Percentiles rank a stretch among this genome's conserved stretches.
These are phyloP conservation scores for Troilus luridus DNA, from an alignment of 2,888 invertebrate species.

Conservation along the genomic window DNA sequence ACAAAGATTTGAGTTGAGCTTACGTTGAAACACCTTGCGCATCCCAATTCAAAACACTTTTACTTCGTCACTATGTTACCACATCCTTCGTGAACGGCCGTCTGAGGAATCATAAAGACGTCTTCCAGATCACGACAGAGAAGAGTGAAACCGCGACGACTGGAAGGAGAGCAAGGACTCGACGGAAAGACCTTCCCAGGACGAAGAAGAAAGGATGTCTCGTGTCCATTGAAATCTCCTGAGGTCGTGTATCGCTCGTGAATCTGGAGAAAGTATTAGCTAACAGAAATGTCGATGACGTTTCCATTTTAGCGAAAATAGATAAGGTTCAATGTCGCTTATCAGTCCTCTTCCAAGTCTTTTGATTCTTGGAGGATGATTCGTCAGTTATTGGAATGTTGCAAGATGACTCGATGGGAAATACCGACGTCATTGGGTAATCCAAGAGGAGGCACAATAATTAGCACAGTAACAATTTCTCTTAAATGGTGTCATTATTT, in stretches of 20 bases:
- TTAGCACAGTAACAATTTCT: too few species aligned
- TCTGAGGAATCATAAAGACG: neutral
- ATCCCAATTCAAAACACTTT: neutral
- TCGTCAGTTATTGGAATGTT: neutral
- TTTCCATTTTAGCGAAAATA: neutral
- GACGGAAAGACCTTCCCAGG: neutral
- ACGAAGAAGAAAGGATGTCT: neutral
- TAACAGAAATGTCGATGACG: neutral
- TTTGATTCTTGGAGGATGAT: neutral
- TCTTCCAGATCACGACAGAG: neutral
- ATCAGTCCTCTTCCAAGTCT: neutral
- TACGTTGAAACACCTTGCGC: too few species aligned
- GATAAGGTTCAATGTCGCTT: neutral
- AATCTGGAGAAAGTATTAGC: neutral
- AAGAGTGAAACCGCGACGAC: conserved; percentile 1
- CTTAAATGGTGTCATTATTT: too few species aligned
- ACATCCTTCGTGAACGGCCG: neutral
- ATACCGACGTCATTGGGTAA: too few species aligned
- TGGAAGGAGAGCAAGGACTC: neutral
- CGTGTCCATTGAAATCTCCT: conserved; percentile 5
- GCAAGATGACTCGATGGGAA: neutral
- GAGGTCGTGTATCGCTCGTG: neutral
- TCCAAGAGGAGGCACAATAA: too few species aligned
- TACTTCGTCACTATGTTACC: neutral
- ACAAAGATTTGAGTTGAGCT: too few species aligned